These are phyloP conservation scores for Caranx ignobilis DNA, from an alignment of 2,113 vertebrate species.

Conservation along the genomic window DNA sequence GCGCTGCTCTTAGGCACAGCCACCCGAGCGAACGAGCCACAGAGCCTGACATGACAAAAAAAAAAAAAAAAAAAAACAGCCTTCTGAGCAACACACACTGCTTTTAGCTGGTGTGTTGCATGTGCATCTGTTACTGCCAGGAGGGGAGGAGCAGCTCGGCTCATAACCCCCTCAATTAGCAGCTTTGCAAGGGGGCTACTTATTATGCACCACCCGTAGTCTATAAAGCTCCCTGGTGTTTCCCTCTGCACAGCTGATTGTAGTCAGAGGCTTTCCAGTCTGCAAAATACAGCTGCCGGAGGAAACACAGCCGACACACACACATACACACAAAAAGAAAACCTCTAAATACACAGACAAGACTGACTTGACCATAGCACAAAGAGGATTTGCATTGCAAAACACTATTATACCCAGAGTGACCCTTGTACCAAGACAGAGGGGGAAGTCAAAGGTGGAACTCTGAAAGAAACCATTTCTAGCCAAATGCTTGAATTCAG, in stretches of 20 bases:
- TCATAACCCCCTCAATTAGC: constrained; percentile 57
- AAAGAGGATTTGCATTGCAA: constrained; percentile 60
- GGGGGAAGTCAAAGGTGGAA: neutral
- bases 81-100: constrained; percentile 14
- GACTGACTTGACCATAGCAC: constrained; percentile 14
- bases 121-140: constrained; percentile 30
- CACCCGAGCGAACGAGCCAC: constrained; percentile 11
- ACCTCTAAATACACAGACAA: constrained; percentile 24
- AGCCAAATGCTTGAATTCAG: constrained; percentile 6
- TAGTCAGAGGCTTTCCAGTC: constrained; percentile 49
- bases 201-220: constrained; percentile 57
- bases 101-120: constrained; percentile 38
- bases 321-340: constrained; percentile 11
- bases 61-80: neutral
- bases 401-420: constrained; percentile 22
- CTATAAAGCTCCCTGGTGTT: constrained; percentile 42
- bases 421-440: neutral
- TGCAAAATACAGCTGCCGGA: constrained; percentile 45
- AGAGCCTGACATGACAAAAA: constrained; percentile 35
- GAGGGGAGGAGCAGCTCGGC: constrained; percentile 26
- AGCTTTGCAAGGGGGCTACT: constrained; percentile 60
- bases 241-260: constrained; percentile 55
- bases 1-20: neutral
- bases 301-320: constrained; percentile 7
- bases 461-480: neutral